Conservation (phyloP, 2,113 vertebrate species). For the Stegastes partitus region DNA sequence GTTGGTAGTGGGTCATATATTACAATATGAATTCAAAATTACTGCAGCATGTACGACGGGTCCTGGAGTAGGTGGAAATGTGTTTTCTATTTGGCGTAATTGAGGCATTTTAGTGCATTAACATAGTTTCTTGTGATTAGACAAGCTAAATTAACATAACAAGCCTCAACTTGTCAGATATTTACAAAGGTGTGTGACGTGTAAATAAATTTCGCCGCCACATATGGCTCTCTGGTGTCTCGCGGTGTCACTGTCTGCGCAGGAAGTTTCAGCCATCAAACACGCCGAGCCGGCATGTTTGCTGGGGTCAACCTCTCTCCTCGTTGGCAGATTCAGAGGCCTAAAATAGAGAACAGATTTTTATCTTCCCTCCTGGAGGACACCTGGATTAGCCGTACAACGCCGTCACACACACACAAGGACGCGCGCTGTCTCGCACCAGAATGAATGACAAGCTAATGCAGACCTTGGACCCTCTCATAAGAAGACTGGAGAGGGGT, state of each 20-base stretch:
- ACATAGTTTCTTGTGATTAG: constrained; percentile 37
- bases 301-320: constrained; percentile 60
- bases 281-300: constrained; percentile 38
- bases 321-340: constrained; percentile 70
- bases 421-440: constrained; percentile 1
- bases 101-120: constrained; percentile 50
- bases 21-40: constrained; percentile 64
- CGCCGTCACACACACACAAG: constrained; percentile 17
- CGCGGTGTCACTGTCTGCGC: constrained; percentile 15
- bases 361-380: constrained; percentile 69
- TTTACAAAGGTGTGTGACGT: constrained; percentile 49
- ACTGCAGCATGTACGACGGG: constrained; percentile 24
- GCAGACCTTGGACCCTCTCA: constrained; percentile 53
- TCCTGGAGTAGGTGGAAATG: constrained; percentile 33
- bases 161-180: constrained; percentile 37
- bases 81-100: constrained; percentile 65
- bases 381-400: constrained; percentile 53
- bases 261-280: constrained; percentile 53
- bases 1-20: constrained; percentile 48
- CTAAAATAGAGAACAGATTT: constrained; percentile 61
- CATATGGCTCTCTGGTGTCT: constrained; percentile 46
- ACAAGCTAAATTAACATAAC: constrained; percentile 55
- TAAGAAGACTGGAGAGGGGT: constrained; percentile 34
- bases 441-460: constrained; percentile 61
- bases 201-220: constrained; percentile 37